Percentiles rank a stretch among this genome's conserved stretches.
Evolutionary conservation across 2,113 vertebrate genomes (phyloP).

Genomic region (Aramus guarauna): DNA sequence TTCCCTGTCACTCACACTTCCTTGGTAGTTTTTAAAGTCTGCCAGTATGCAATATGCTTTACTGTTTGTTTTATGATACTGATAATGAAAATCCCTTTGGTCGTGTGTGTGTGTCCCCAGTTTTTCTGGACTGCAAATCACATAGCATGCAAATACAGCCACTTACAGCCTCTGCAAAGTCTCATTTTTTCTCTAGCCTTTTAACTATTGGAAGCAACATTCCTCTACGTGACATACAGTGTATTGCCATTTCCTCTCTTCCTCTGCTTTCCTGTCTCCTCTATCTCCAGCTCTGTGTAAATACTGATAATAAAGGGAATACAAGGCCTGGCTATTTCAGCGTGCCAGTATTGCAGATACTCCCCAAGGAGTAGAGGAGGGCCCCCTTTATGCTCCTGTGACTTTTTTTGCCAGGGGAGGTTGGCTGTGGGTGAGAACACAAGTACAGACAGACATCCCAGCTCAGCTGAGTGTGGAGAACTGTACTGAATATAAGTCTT

Average conservation of each 20-base stretch:
- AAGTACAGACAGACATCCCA: neutral
- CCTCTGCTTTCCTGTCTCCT: neutral
- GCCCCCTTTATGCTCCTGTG: neutral
- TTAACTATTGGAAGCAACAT: neutral
- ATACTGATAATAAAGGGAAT: neutral
- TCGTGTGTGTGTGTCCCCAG: too few relatives aligned
- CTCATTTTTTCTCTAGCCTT: neutral
- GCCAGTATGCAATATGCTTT: neutral
- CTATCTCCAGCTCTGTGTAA: neutral
- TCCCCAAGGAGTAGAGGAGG: neutral
- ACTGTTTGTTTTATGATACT: neutral
- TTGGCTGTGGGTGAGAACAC: neutral
- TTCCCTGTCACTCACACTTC: neutral
- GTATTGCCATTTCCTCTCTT: neutral
- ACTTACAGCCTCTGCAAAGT: neutral
- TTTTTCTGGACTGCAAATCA: neutral
- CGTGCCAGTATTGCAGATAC: too few relatives aligned
- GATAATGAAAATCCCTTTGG: neutral
- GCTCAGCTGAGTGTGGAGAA: neutral
- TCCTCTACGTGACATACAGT: neutral
- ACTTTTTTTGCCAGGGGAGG: neutral
- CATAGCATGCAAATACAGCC: neutral
- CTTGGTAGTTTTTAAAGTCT: neutral
- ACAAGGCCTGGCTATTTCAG: neutral
- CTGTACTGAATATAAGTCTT: neutral